Conservation (phyloP, 2,113 vertebrate genomes). For the Malurus elegans region DNA sequence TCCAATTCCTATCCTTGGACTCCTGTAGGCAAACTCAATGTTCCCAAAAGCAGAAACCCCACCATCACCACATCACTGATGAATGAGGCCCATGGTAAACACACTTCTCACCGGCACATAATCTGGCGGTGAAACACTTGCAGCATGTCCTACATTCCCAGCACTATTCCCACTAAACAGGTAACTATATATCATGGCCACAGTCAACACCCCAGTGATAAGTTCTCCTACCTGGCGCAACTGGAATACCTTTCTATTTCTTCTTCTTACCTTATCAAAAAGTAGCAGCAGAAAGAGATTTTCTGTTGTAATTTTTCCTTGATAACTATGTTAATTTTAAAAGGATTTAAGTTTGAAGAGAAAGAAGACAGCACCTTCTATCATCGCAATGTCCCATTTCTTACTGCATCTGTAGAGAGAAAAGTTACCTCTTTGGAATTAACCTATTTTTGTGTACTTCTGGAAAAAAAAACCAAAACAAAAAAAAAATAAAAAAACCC, state of each 20-base stretch:
- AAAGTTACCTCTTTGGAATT: not conserved
- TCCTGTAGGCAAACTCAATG: not conserved
- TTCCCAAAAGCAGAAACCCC: not conserved
- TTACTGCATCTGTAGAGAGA: not conserved
- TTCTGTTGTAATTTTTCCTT: not conserved
- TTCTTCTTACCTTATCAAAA: not conserved
- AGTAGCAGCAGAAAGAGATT: not conserved
- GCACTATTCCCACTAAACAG: not conserved
- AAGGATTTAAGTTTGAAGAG: not conserved
- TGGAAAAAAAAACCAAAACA: not conserved
- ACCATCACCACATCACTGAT: not conserved
- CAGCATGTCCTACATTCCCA: not conserved
- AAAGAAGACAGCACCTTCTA: not conserved
- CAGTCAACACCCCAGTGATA: not conserved
- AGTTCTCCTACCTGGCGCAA: rapidly evolving
- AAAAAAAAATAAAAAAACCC: not conserved
- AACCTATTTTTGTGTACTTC: not conserved
- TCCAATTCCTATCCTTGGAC: not conserved
- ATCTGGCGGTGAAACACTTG: not conserved
- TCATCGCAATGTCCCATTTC: not conserved
- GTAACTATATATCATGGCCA: not conserved
- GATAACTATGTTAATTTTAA: not conserved
- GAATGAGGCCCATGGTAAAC: not conserved
- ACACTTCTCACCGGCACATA: not conserved
- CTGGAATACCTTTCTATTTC: not conserved